Evolutionary conservation across 2,888 invertebrate species (phyloP).

Genomic region (Lampropteryx suffumata): DNA sequence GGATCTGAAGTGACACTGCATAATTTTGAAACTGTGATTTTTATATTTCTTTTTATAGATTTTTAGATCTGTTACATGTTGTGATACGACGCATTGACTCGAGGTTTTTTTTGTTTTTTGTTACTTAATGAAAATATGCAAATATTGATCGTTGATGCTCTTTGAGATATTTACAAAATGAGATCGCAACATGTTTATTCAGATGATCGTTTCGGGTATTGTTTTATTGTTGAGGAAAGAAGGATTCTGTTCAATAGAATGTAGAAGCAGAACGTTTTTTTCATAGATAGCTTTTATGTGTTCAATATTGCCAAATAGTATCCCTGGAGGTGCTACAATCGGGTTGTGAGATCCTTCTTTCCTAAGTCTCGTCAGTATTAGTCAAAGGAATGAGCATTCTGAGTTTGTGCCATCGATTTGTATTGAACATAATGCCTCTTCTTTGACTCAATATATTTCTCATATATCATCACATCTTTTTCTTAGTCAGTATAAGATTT

Average conservation of each 20-base stretch:
- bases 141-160: constrained; percentile 46
- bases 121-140: constrained; percentile 24
- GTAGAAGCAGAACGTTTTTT: not conserved
- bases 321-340: constrained; percentile 68
- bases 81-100: constrained; percentile 62
- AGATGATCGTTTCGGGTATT: constrained; percentile 65
- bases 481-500: constrained; percentile 80
- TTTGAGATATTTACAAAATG: constrained; percentile 46
- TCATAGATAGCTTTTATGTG: constrained; percentile 35
- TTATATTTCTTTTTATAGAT: constrained; percentile 77
- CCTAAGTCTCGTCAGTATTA: constrained; percentile 76
- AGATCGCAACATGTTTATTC: constrained; percentile 71
- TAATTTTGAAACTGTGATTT: constrained; percentile 82
- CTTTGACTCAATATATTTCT: constrained; percentile 71
- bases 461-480: constrained; percentile 77
- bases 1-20: constrained; percentile 80
- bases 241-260: constrained; percentile 56
- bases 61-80: constrained; percentile 79
- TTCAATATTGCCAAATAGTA: constrained; percentile 58
- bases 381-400: constrained; percentile 75
- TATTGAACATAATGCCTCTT: constrained; percentile 73
- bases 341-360: constrained; percentile 82
- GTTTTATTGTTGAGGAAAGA: constrained; percentile 64
- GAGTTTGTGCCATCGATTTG: constrained; percentile 80
- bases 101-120: constrained; percentile 30